Conservation (phyloP, 1,140 invertebrate species). For the Homarus americanus region DNA sequence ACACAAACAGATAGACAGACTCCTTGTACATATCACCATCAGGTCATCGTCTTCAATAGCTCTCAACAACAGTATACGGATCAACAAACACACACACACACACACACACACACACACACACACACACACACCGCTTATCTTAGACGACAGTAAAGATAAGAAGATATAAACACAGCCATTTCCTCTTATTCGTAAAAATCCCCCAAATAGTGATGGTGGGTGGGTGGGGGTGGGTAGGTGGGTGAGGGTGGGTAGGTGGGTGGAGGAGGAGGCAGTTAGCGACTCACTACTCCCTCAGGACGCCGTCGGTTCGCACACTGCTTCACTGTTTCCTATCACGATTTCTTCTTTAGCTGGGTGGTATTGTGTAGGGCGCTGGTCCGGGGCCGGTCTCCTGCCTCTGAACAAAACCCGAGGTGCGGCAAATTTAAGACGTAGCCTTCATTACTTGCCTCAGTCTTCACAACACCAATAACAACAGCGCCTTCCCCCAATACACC, state of each 20-base stretch:
- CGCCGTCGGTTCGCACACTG: constrained; percentile 31
- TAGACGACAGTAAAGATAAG: no score
- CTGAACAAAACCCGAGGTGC: constrained; percentile 55
- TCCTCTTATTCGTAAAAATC: no score
- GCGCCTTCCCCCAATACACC: constrained; percentile 39
- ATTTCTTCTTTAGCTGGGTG: constrained; percentile 51
- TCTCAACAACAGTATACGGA: no score
- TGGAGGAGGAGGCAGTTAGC: no score
- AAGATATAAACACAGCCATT: no score
- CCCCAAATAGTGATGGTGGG: no score
- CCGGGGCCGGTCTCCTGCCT: constrained; percentile 35
- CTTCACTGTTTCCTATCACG: constrained; percentile 55
- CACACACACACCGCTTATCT: background rate
- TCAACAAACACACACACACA: constrained; percentile 17
- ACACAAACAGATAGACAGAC: no score
- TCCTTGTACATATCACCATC: no score
- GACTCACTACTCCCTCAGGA: background rate
- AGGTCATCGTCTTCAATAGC: no score
- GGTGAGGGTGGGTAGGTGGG: no score
- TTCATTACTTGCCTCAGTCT: constrained; percentile 41
- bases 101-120: constrained; percentile 30
- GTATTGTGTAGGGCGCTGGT: constrained; percentile 52
- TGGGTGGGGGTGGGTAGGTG: no score
- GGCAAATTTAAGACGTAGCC: constrained; percentile 61
- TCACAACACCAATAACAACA: constrained; percentile 49